Percentiles rank a stretch among this genome's conserved stretches.
These are phyloP conservation scores for Corythoichthys intestinalis DNA, from an alignment of 2,113 vertebrate genomes.

Conservation along the genomic window DNA sequence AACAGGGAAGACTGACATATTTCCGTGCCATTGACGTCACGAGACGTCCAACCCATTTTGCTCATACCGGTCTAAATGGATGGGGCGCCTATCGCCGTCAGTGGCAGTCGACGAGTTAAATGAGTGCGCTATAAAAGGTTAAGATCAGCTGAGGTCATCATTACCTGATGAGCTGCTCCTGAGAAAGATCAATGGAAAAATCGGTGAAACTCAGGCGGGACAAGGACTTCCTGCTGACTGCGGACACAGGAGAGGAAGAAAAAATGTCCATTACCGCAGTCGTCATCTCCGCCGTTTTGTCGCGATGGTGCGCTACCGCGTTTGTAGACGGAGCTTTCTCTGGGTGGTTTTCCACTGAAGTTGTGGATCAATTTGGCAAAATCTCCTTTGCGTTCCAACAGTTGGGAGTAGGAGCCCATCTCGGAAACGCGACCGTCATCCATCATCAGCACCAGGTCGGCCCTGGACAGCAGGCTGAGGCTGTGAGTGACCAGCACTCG, in stretches of 20 bases:
- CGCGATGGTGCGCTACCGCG: not conserved
- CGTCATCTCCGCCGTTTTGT: not conserved
- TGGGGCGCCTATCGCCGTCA: no score
- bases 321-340: constrained; percentile 24
- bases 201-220: constrained; percentile 65
- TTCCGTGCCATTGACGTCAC: no score
- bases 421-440: constrained; percentile 87
- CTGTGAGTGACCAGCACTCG: constrained; percentile 90
- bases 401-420: constrained; percentile 88
- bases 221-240: constrained; percentile 59
- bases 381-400: constrained; percentile 81
- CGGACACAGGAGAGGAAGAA: constrained; percentile 1
- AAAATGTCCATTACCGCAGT: not conserved
- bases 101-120: no score
- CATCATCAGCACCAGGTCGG: constrained; percentile 87
- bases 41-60: no score
- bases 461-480: constrained; percentile 83
- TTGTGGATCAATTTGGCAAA: constrained; percentile 90
- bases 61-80: not conserved
- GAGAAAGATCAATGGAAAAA: constrained; percentile 67
- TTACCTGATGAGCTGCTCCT: constrained; percentile 71
- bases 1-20: no score
- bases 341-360: constrained; percentile 73
- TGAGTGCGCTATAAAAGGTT: no score
- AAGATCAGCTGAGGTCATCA: no score